Conservation (phyloP, 2,113 vertebrate species). For the Nerophis lumbriciformis region DNA sequence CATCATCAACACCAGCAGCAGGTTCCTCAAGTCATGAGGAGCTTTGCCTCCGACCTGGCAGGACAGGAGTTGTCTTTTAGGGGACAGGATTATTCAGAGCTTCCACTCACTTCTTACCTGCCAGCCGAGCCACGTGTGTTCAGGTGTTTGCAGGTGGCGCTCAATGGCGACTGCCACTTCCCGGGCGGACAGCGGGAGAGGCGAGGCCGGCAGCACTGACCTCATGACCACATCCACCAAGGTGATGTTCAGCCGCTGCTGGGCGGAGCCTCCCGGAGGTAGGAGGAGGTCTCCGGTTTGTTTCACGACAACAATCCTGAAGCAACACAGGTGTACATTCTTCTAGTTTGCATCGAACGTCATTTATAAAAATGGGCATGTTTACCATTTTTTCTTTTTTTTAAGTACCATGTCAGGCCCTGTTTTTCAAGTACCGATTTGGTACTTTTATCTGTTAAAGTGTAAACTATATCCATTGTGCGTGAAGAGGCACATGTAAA, state of each 20-base stretch:
- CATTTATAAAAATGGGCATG: too few species aligned
- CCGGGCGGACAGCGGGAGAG: slow-evolving; percentile 31
- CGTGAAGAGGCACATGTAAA: too few species aligned
- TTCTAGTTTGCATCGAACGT: neutral
- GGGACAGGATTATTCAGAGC: neutral
- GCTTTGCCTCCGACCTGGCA: slow-evolving; percentile 57
- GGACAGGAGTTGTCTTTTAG: neutral
- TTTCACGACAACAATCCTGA: slow-evolving; percentile 67
- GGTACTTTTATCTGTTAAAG: too few species aligned
- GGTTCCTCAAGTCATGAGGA: slow-evolving; percentile 43
- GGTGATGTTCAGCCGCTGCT: slow-evolving; percentile 35
- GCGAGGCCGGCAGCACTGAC: slow-evolving; percentile 54
- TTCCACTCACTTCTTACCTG: slow-evolving; percentile 44
- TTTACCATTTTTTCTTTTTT: too few species aligned
- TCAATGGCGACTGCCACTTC: slow-evolving; percentile 58
- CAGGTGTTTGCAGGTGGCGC: slow-evolving; percentile 38
- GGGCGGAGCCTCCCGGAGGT: slow-evolving; percentile 10
- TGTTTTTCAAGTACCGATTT: too few species aligned
- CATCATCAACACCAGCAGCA: slow-evolving; percentile 68
- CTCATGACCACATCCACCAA: slow-evolving; percentile 61
- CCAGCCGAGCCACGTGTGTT: slow-evolving; percentile 65
- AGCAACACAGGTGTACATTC: neutral
- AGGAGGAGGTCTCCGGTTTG: slow-evolving; percentile 32
- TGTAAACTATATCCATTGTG: too few species aligned
- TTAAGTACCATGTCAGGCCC: too few species aligned